Evolutionary conservation across 1,140 invertebrate species (phyloP).

Genomic region (Eulimnadia texana): DNA sequence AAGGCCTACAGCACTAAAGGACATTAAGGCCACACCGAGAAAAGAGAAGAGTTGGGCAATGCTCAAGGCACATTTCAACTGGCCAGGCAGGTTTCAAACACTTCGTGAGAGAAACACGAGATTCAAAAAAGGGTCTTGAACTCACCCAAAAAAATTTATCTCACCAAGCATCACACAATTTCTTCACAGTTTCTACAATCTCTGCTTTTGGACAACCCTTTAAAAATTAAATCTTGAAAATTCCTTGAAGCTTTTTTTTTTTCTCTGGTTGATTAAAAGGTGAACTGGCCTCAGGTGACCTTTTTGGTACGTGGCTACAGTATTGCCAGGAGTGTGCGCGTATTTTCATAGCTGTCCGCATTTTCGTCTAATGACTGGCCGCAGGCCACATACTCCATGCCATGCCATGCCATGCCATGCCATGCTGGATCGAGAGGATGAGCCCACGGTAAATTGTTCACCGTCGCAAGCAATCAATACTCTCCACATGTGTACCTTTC

Average conservation of each 20-base stretch:
- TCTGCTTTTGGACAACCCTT: no score
- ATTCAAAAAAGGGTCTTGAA: neutral
- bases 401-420: neutral
- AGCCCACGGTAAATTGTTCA: neutral
- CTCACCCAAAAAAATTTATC: no score
- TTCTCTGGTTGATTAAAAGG: no score
- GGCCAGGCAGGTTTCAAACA: neutral
- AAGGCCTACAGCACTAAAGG: neutral
- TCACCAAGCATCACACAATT: no score
- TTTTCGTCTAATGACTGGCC: neutral
- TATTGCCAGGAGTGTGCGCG: neutral
- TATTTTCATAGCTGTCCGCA: neutral
- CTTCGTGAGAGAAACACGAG: neutral
- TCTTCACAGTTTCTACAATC: no score
- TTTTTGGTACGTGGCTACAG: neutral
- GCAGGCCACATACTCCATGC: neutral
- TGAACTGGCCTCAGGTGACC: neutral
- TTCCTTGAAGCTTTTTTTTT: no score
- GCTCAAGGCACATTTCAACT: neutral
- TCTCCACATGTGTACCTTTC: no score
- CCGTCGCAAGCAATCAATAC: neutral
- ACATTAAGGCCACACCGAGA: neutral
- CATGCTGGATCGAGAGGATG: neutral
- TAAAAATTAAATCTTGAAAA: no score
- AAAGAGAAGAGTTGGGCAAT: neutral